Base-by-base conservation (phyloP, 2,888 invertebrate species). In the Euplagia quadripunctaria region DNA sequence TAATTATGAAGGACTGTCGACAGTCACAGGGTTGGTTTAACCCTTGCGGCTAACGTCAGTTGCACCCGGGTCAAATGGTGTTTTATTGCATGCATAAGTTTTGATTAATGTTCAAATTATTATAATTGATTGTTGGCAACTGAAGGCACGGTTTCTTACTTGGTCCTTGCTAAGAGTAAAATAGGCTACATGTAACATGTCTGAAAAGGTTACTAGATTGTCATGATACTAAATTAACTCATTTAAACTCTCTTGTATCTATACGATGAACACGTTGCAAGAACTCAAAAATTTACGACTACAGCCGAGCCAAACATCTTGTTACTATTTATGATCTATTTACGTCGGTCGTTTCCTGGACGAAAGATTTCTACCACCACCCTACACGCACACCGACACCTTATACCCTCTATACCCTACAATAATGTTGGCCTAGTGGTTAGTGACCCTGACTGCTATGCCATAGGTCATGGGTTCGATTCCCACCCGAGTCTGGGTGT, bases 1-100 rank as follows among this genome's bases (percentile, higher is more conserved):
- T 90, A 91, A 90, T 90, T 88, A 88, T 87, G 85, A 88, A 87
- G 86, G 77, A 84, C 82, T 78, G 70, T 73, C 73, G 76, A 85
- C 85, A 83, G 82, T 76, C 81, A 79, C 73, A 82, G 84, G 83
- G 82, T 81, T 79, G 79, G 81, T 79, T 82, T 79, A 82, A 86
- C 88, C 88, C 87, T 85, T 82, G 82, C 72, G 82, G 84, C 76
- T 76, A 68, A 81, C 82, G 86, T 85, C 88, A 88, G 84, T 84
- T 87, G 87, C 88, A 87, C 78, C 83, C 80, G 79, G 75, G 74
- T 74, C 80, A 77, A 78, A 83, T 83, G 82, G 76, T 82, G 73
- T 85, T 85, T 81, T 82, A 82, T 81, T 73, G 80, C 74, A 77
- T 80, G 75, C 80, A 79, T 63, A 76, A 83, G 81, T 83, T 74